Evolutionary conservation across 1,140 invertebrate genomes (phyloP), one percentile per base, ranked within the genome.

Genomic region (Trialeurodes vaporariorum): DNA sequence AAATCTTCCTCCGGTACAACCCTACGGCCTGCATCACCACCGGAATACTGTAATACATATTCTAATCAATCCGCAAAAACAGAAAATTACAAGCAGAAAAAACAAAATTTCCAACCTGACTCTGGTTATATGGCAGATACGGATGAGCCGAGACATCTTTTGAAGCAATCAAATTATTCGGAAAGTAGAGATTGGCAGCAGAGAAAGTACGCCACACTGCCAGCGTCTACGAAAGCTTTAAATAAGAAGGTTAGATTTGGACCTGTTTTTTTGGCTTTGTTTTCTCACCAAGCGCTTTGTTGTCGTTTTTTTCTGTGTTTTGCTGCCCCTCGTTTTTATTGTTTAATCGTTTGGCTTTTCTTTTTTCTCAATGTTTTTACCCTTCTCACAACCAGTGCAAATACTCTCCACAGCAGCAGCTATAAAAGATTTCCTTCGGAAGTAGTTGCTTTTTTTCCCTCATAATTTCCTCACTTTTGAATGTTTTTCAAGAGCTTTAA

Each of bases 71-170:
- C n/a, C n/a, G n/a, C n/a, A n/a, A n/a, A n/a, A n/a, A 49, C 34
- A 49, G 17, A 49, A 49, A 17, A 9, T 5, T 5, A 49, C 5
- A 49, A 9, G 25, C 27, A 65, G 23, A 27, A 22, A 17, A 65
- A 65, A 12, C 22, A 40, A 2, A 21, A 27, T 22, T 40, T 12
- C 24, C 26, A 65, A 65, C 73, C 73, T 22, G 82, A 85, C 69
- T 85, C 84, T 74, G 87, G 87, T 21, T 89, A 89, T 71, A 85
- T 85, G 74, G 87, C 87, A 1, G 87, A 89, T 72, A 89, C 87
- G 0, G 85, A 88, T 71, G 87, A 88, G 69, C 83, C 83, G 0
- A 76, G 81, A 27, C 26, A 49, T 2, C 40, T 66, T 2, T 59
- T 59, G 24, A 64, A 49, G 34, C 34, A 49, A 17, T 49, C 34